phyloP scores from a whole-genome alignment of 2,113 vertebrate genomes.

The Tapirus terrestris region DNA sequence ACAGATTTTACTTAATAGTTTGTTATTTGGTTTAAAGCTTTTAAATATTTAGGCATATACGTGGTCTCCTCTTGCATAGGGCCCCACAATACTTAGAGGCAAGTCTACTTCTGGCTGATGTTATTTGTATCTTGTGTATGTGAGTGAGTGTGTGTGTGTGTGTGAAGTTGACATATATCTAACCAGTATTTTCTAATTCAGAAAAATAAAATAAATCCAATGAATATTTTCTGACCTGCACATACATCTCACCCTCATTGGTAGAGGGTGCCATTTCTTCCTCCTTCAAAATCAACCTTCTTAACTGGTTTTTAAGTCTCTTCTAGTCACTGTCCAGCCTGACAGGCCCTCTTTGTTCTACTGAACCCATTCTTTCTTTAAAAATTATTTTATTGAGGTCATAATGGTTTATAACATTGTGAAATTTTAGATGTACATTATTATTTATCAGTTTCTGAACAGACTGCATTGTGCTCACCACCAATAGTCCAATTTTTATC shows the following conservation, averaged over 20 bases:
- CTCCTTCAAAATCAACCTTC: slow-evolving; percentile 18
- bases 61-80: not conserved
- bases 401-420: no score
- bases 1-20: not conserved
- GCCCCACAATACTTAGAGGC: not conserved
- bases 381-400: no score
- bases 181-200: not conserved
- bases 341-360: not conserved
- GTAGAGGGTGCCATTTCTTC: not conserved
- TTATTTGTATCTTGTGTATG: not conserved
- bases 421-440: no score
- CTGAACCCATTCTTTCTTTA: not conserved
- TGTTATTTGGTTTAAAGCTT: slow-evolving; percentile 13
- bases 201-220: not conserved
- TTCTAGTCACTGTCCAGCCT: not conserved
- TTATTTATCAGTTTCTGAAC: no score
- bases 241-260: not conserved
- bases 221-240: not conserved
- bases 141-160: not conserved
- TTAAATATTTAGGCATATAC: not conserved
- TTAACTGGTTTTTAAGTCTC: slow-evolving; percentile 13
- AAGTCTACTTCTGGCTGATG: not conserved
- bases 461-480: no score
- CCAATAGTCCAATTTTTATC: no score
- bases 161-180: not conserved